Percentiles rank a stretch among this genome's conserved stretches.
Evolutionary conservation across 2,113 vertebrate genomes (phyloP).

Genomic region (Lepus europaeus): DNA sequence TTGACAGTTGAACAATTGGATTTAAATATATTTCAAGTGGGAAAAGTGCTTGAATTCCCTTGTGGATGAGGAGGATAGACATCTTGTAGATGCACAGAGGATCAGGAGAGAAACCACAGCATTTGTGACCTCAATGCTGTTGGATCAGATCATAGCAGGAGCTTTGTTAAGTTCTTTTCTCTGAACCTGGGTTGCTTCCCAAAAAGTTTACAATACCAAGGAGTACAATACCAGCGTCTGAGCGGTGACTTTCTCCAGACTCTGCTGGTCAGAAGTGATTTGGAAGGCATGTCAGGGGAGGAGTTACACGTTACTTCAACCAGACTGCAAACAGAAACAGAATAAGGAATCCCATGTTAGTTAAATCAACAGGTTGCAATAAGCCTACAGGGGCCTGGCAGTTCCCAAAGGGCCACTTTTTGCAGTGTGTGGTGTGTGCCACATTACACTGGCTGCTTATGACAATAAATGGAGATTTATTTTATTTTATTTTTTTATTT

Average conservation of each 20-base stretch:
- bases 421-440: too few species aligned
- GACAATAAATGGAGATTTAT: background rate
- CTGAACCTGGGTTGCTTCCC: background rate
- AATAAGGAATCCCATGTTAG: background rate
- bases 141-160: background rate
- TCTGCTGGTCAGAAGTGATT: background rate
- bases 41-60: constrained; percentile 22
- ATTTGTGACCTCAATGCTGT: fast-evolving
- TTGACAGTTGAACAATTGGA: constrained; percentile 18
- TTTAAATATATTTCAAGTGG: constrained; percentile 50
- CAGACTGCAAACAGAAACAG: background rate
- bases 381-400: background rate
- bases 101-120: background rate
- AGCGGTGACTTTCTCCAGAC: background rate
- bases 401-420: background rate
- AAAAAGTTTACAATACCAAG: background rate
- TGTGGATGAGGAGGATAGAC: background rate
- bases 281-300: background rate
- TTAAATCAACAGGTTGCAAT: background rate
- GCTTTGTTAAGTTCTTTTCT: background rate
- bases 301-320: background rate
- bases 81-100: background rate
- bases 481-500: background rate
- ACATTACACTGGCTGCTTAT: background rate
- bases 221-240: background rate